These are phyloP conservation scores for Caenorhabditis auriculariae DNA, from an alignment of 2,888 invertebrate species.

Conservation along the genomic window DNA sequence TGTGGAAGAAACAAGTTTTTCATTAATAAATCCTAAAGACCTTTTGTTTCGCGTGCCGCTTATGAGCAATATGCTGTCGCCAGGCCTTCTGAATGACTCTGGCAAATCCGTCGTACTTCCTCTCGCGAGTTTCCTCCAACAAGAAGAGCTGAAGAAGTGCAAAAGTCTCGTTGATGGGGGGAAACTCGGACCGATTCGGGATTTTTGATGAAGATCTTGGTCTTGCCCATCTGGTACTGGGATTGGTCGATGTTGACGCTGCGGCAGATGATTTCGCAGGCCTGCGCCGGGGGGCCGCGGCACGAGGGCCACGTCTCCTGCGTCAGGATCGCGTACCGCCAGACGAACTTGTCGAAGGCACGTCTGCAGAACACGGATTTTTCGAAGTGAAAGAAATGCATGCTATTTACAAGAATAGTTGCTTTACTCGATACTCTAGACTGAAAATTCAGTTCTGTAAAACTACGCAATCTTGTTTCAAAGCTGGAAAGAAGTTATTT, in stretches of 20 bases:
- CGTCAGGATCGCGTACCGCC: constrained; percentile 72
- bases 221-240: constrained; percentile 73
- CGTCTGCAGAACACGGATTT: constrained; percentile 33
- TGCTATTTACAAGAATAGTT: too few species aligned
- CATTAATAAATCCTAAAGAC: constrained; percentile 55
- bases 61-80: constrained; percentile 71
- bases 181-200: constrained; percentile 69
- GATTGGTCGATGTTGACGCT: constrained; percentile 71
- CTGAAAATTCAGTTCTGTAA: too few species aligned
- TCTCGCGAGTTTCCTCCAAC: constrained; percentile 73
- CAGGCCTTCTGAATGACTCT: constrained; percentile 74
- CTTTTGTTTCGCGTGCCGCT: constrained; percentile 70
- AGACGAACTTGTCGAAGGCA: constrained; percentile 60
- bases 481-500: too few species aligned
- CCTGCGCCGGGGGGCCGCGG: constrained; percentile 68
- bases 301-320: constrained; percentile 71
- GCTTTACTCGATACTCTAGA: too few species aligned
- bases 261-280: constrained; percentile 69
- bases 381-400: not conserved
- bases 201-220: constrained; percentile 75
- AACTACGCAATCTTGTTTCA: too few species aligned
- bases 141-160: constrained; percentile 70
- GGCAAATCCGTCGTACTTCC: constrained; percentile 73
- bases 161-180: not conserved
- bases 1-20: constrained; percentile 1